A percentile compares a stretch with the other conserved stretches of the same genome.
Evolutionary conservation across 2,113 vertebrate species (phyloP).

Genomic region (Odocoileus virginianus): DNA sequence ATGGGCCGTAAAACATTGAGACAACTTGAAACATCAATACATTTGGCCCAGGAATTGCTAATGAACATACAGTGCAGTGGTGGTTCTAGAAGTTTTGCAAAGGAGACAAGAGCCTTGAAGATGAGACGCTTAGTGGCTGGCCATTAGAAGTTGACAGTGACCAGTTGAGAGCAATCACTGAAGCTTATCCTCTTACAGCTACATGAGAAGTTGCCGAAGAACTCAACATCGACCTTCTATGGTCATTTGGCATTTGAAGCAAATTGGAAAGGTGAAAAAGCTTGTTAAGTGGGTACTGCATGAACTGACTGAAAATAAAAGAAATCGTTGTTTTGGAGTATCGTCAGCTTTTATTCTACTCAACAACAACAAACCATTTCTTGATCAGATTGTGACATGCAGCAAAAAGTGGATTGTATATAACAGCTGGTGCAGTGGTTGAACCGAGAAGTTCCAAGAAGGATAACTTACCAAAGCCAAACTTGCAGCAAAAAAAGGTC

Average conservation of each 20-base stretch:
- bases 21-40: neutral
- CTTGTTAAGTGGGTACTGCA: neutral
- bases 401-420: neutral
- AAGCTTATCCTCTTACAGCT: neutral
- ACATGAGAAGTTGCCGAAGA: neutral
- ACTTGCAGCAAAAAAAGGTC: neutral
- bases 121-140: neutral
- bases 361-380: neutral
- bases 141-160: neutral
- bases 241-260: neutral
- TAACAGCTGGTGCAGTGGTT: neutral
- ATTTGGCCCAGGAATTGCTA: neutral
- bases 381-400: neutral
- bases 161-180: neutral
- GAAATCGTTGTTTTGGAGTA: neutral
- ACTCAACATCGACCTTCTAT: neutral
- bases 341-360: neutral
- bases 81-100: neutral
- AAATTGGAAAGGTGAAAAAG: neutral
- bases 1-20: neutral
- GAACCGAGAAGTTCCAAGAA: neutral
- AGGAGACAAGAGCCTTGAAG: neutral
- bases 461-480: neutral
- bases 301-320: neutral
- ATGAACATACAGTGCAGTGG: neutral